Base-by-base conservation (phyloP, 2,113 vertebrate genomes). In the Tychaedon coryphoeus region DNA sequence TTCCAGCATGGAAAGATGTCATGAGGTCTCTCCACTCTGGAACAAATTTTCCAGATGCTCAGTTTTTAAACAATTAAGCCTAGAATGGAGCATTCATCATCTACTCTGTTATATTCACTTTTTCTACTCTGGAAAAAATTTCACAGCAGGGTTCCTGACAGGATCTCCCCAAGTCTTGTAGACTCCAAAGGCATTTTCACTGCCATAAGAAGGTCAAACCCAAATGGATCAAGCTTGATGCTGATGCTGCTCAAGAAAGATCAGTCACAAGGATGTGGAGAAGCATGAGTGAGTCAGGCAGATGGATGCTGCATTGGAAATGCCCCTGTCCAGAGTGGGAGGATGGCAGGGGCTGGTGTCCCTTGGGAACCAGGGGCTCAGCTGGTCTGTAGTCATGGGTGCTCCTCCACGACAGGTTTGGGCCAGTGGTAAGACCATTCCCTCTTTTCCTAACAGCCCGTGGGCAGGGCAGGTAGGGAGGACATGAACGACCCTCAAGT, bases 211-310 rank as follows among this genome's bases (percentile, higher is more conserved):
- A 82, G 20, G 53, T 18, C 24, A 72, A 36, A 61, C 5, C 1
- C 1, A 83, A 60, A 70, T 45, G 17, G 31, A 50, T 31, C 40
- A 53, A 45, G n/a, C 33, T 66, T 45, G 43, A 34, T 85, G 33
- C 31, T 40, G 58, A 10, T 56, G 51, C 26, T 70, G 54, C 48
- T 56, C 2, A 8, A 36, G 62, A n/a, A 92, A 69, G 22, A 69
- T 38, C 20, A 82, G 24, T 22, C 1, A 0, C 1, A 1, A 75
- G 57, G 62, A 23, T 23, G 14, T 28, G 45, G 34, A 90, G 25
- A 19, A 76, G 17, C 19, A 56, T 0, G 0, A 0, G 12, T 25
- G 45, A 79, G 34, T 57, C 36, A 82, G n/a, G 22, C 2, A 42
- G 7, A 16, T 6, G 6, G 7, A 79, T 7, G 14, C 9, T 85